phyloP scores from a whole-genome alignment of 2,797 vertebrate species.

The Oryzias dopingdopingensis region DNA sequence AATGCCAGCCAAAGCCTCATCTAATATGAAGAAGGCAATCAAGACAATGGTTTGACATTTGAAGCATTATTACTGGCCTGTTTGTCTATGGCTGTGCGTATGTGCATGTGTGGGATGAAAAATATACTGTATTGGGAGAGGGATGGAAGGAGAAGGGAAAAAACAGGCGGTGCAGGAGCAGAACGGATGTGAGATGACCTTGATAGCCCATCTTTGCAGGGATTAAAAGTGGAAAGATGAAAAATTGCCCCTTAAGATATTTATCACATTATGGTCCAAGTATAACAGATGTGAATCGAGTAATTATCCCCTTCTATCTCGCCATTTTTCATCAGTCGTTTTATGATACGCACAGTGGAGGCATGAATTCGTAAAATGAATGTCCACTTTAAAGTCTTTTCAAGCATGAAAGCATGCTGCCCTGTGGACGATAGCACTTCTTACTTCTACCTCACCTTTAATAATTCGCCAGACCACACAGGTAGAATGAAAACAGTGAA shows the following conservation, averaged over 20 bases:
- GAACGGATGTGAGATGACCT: conserved; percentile 57
- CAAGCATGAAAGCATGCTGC: background rate
- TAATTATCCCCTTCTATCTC: conserved; percentile 42
- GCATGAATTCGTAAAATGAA: conserved; percentile 13
- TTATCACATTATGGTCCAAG: conserved; percentile 43
- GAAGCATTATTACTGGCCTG: conserved; percentile 41
- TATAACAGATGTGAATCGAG: conserved; percentile 39
- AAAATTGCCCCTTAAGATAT: conserved; percentile 43
- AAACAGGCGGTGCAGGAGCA: conserved; percentile 27
- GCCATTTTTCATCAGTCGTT: conserved; percentile 30
- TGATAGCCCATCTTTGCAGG: conserved; percentile 52
- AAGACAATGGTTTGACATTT: conserved; percentile 54
- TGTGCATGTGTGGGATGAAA: conserved; percentile 2
- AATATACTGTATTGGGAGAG: background rate
- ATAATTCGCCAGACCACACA: no score
- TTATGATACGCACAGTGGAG: background rate
- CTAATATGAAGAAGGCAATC: conserved; percentile 41
- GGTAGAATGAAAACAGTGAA: no score
- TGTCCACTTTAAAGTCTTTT: background rate
- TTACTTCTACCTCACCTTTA: no score
- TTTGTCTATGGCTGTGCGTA: background rate
- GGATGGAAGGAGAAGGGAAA: background rate
- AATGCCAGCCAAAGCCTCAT: conserved; percentile 45
- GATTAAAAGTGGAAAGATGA: conserved; percentile 17
- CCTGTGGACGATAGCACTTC: no score